Evolutionary conservation across 2,797 vertebrate species (phyloP), one percentile per base, ranked within the genome.

Genomic region (Enteromius radiatus): DNA sequence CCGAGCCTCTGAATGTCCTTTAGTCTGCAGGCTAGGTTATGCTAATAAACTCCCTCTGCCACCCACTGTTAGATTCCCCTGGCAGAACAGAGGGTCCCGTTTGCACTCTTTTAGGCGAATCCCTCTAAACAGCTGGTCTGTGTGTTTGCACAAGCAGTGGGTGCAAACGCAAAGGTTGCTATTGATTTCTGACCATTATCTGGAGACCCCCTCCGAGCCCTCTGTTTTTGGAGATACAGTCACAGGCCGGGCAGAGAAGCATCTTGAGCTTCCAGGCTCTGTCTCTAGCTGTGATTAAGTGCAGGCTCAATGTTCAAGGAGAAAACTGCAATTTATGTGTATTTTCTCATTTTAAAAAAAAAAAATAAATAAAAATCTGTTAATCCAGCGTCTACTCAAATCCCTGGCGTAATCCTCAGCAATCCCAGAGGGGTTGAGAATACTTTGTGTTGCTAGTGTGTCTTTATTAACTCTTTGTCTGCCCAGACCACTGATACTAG

Each of bases 321-420:
- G 71, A 33, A 80, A 74, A 78, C 28, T 41, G 31, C 63, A 59
- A 45, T 84, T 75, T 84, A 75, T 82, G 28, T 69, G 36, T 67
- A 31, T 74, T 63, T 84, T 63, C 38, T 61, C 31, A 10, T 26
- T 52, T n/a, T 5, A 28, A 49, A n/a, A 26, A 36, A 73, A 14
- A 21, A 15, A 28, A 73, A 19, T 31, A 31, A 31, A 31, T 31
- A 26, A 10, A 65, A 78, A 38, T 73, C 65, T 38, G 56, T 89
- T 93, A 93, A 93, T 93, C 92, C 89, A 67, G 89, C 89, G 84
- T 91, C 83, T 88, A 91, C 90, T 93, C 87, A 92, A 94, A 95
- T 94, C 93, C 93, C 71, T 59, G 87, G 77, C 84, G 73, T 95
- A 94, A 94, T 94, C 92, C 92, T 86, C 80, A 8, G 80, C 88